These are phyloP conservation scores for Zaprionus africanus DNA, from an alignment of 1,140 invertebrate species.

Conservation along the genomic window DNA sequence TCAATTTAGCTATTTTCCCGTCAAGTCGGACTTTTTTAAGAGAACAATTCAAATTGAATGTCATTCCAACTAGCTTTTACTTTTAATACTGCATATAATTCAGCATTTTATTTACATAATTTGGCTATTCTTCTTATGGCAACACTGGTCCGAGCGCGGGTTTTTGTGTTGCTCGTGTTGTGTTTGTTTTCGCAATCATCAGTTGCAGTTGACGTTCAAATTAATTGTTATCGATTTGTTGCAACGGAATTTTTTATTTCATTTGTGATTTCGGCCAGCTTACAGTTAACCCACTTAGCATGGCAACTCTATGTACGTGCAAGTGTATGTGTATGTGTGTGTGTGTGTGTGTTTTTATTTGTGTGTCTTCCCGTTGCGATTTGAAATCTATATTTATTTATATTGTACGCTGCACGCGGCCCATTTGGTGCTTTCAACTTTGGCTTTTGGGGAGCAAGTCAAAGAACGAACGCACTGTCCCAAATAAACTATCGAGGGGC, in stretches of 20 bases:
- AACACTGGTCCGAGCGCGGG: not conserved
- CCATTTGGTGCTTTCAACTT: conserved; percentile 45
- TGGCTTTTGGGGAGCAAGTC: conserved; percentile 40
- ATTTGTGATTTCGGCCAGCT: conserved; percentile 6
- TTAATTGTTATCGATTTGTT: conserved; percentile 70
- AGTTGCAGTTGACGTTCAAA: conserved; percentile 40
- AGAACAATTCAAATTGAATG: too few species aligned
- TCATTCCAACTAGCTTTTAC: too few species aligned
- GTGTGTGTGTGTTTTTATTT: conserved; percentile 2
- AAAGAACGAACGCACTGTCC: conserved; percentile 8
- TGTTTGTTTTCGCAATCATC: conserved; percentile 34
- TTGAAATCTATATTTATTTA: conserved; percentile 27
- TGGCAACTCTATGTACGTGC: not conserved
- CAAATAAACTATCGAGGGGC: not conserved
- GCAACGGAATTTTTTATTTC: conserved; percentile 30
- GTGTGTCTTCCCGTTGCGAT: conserved; percentile 7
- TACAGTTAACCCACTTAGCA: conserved; percentile 8
- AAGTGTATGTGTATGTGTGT: too few species aligned
- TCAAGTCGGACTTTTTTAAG: too few species aligned
- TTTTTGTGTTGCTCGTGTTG: too few species aligned
- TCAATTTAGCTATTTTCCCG: too few species aligned
- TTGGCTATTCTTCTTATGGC: too few species aligned
- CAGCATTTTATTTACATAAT: too few species aligned
- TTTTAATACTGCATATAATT: too few species aligned
- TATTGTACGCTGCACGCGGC: conserved; percentile 41